Evolutionary conservation across 2,888 invertebrate species (phyloP).

Genomic region (Drosophila affinis): DNA sequence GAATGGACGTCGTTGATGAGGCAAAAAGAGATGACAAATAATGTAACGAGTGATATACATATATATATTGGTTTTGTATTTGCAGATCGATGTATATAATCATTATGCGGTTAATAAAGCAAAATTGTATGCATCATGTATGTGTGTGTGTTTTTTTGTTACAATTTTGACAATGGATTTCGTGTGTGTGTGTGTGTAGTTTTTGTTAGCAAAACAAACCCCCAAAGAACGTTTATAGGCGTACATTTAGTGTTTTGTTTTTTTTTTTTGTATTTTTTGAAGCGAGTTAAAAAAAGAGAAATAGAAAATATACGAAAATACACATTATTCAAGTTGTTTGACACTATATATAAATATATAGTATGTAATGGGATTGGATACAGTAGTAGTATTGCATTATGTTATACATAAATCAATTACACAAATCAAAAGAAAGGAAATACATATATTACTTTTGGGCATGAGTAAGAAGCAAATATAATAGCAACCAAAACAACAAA

Average conservation of each 20-base stretch:
- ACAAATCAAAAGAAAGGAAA: constrained; percentile 11
- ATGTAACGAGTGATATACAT: constrained; percentile 23
- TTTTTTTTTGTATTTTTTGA: constrained; percentile 70
- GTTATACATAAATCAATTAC: constrained; percentile 39
- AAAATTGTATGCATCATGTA: constrained; percentile 41
- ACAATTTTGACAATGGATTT: constrained; percentile 58
- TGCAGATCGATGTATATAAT: constrained; percentile 23
- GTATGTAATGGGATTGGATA: constrained; percentile 50
- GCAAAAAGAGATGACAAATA: constrained; percentile 22
- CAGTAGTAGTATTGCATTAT: constrained; percentile 56
- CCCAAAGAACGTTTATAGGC: constrained; percentile 81
- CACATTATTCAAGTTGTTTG: constrained; percentile 80
- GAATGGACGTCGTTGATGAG: constrained; percentile 23
- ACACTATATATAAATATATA: constrained; percentile 51
- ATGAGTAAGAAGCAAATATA: constrained; percentile 55
- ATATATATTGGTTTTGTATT: constrained; percentile 28
- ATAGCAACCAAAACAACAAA: constrained; percentile 39
- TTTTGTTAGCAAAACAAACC: constrained; percentile 80
- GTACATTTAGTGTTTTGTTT: constrained; percentile 71
- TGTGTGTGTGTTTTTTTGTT: constrained; percentile 44
- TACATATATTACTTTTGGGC: constrained; percentile 24
- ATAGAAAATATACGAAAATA: constrained; percentile 83
- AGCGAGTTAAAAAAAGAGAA: constrained; percentile 83
- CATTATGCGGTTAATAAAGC: constrained; percentile 63
- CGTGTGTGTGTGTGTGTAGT: constrained; percentile 22